Base-by-base conservation (phyloP, 2,888 invertebrate genomes). In the Eupithecia subumbrata region DNA sequence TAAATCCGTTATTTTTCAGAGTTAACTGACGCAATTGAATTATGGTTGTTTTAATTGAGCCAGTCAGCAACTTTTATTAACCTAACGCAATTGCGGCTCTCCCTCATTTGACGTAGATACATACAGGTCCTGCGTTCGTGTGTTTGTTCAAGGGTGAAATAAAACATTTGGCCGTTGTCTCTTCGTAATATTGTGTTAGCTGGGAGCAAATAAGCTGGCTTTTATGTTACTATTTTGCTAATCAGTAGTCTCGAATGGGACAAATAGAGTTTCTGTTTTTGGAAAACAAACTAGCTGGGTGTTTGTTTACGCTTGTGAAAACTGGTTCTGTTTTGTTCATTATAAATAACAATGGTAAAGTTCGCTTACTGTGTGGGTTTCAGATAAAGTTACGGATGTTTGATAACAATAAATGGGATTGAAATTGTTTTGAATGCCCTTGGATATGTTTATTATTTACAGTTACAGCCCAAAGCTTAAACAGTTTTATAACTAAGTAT, bases 81-180 rank as follows among this genome's bases (percentile, higher is more conserved):
- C 60, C 8, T n/a, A 25, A 22, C 22, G 60, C 14, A 14, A 60
- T 71, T 76, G 48, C 34, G 60, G 56, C 18, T 16, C 0, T 9
- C 69, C 64, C 66, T 34, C 25, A 56, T 67, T 25, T 66, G 69
- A 63, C 40, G 25, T 66, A 66, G 12, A 12, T 60, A 60, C 22
- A 1, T 5, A 12, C 22, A 60, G 5, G 5, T 60, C 12, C 12
- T 8, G 40, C 40, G 37, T 48, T 11, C 22, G 40, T 64, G 48
- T 74, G 63, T 74, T 77, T 72, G 69, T 74, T 72, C 25, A 60
- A 69, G 70, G 72, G 70, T 72, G 69, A 74, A 77, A 74, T 67
- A 72, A 71, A 70, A 72, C 68, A 70, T 70, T 70, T 72, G 52
- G 16, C 52, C 22, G 69, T 66, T 52, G 56, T 76, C 72, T 74